Evolutionary conservation across 2,113 vertebrate genomes (phyloP).

Genomic region (Dicerorhinus sumatrensis): DNA sequence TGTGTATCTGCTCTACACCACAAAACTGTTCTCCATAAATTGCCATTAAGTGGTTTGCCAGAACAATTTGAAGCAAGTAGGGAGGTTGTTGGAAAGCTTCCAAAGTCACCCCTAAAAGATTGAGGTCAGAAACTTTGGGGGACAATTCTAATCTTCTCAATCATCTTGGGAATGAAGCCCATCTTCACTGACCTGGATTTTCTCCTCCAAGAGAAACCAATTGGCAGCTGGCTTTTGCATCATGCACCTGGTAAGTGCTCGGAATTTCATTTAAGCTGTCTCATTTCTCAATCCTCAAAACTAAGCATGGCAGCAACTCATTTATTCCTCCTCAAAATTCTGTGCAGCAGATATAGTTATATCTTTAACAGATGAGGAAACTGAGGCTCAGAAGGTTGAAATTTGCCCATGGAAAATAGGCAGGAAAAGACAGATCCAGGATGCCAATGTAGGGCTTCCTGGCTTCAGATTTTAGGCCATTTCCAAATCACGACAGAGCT

Average conservation of each 20-base stretch:
- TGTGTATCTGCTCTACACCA: not conserved
- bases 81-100: not conserved
- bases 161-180: not conserved
- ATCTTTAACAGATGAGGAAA: not conserved
- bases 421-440: not conserved
- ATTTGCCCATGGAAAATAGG: not conserved
- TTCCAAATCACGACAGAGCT: not conserved
- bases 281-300: not conserved
- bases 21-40: fast-evolving
- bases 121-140: not conserved
- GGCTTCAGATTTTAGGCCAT: too few relatives aligned
- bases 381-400: not conserved
- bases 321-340: not conserved
- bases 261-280: not conserved
- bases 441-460: too few relatives aligned
- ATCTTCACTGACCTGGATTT: not conserved
- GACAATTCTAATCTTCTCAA: not conserved
- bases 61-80: not conserved
- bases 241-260: fast-evolving
- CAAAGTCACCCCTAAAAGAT: not conserved
- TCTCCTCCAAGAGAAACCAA: not conserved
- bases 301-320: not conserved
- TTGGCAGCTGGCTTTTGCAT: not conserved
- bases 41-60: not conserved
- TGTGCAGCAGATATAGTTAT: fast-evolving